Percentiles rank a stretch among this genome's conserved stretches.
These are phyloP conservation scores for Acronicta alni DNA, from an alignment of 2,888 invertebrate genomes.

Conservation along the genomic window DNA sequence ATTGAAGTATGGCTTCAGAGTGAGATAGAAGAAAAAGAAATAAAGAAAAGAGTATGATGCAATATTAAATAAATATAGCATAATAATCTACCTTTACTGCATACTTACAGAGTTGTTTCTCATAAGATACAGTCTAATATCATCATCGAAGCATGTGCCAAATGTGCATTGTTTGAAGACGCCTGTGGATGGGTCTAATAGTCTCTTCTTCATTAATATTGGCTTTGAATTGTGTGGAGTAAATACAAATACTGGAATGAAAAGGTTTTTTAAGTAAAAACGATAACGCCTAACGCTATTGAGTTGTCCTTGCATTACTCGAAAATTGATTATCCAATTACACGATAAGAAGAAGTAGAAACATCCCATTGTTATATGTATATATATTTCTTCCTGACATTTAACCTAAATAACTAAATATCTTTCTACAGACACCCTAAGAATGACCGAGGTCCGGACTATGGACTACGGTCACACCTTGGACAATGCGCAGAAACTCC, in stretches of 20 bases:
- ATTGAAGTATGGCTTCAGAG: not conserved
- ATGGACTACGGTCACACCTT: too few species aligned
- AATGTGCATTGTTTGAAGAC: conserved; percentile 81
- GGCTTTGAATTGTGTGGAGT: conserved; percentile 80
- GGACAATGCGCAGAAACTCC: too few species aligned
- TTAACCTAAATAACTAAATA: too few species aligned
- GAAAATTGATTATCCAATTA: too few species aligned
- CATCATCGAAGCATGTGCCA: conserved; percentile 66
- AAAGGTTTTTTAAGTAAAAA: too few species aligned
- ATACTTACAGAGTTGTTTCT: conserved; percentile 83
- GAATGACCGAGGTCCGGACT: too few species aligned
- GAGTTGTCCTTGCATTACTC: too few species aligned
- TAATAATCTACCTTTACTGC: not conserved
- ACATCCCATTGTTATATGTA: not conserved
- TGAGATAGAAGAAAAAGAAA: too few species aligned
- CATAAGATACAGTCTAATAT: conserved; percentile 78
- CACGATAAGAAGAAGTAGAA: too few species aligned
- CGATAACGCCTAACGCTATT: too few species aligned
- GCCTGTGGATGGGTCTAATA: conserved; percentile 75
- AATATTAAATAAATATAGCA: not conserved
- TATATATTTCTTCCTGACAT: not conserved
- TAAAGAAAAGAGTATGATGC: not conserved
- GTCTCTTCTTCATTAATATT: conserved; percentile 68
- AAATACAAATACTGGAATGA: conserved; percentile 83
- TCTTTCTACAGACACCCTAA: too few species aligned